These are phyloP conservation scores for Vespertilio murinus DNA, from an alignment of 2,797 vertebrate species.

Conservation along the genomic window DNA sequence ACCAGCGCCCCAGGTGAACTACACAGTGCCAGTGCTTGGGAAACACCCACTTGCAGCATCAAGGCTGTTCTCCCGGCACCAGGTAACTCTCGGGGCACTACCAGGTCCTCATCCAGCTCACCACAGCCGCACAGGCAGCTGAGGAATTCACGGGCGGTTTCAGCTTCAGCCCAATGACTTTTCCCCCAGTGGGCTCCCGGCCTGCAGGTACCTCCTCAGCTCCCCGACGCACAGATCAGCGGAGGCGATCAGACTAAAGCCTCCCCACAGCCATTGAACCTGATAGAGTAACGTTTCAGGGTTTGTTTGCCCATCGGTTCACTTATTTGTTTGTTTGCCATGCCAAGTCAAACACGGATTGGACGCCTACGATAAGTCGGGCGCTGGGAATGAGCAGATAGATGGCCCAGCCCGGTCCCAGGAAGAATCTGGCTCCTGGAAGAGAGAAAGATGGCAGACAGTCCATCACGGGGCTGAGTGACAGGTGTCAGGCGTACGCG, in stretches of 20 bases:
- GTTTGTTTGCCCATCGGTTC: neutral
- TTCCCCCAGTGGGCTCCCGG: neutral
- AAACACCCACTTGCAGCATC: neutral
- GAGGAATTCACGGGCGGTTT: neutral
- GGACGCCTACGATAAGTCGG: neutral
- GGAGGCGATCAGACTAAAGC: neutral
- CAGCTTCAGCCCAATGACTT: neutral
- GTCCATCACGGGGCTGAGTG: accelerated
- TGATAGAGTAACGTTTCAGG: neutral
- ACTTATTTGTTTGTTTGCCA: neutral
- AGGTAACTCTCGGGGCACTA: neutral
- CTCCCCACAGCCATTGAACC: neutral
- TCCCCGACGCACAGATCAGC: neutral
- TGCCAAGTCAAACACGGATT: neutral
- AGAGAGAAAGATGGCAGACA: neutral
- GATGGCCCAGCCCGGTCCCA: neutral
- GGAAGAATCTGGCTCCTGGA: neutral
- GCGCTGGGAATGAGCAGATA: neutral
- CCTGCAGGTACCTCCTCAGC: neutral
- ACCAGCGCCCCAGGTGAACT: neutral
- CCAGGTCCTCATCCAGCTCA: accelerated
- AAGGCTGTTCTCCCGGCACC: neutral
- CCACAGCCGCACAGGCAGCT: neutral
- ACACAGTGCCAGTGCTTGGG: neutral
- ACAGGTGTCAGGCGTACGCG: too few species aligned